A percentile compares a stretch with the other conserved stretches of the same genome.
These are phyloP conservation scores for Branchipolynoe longqiensis DNA, from an alignment of 2,888 invertebrate species.

Conservation along the genomic window DNA sequence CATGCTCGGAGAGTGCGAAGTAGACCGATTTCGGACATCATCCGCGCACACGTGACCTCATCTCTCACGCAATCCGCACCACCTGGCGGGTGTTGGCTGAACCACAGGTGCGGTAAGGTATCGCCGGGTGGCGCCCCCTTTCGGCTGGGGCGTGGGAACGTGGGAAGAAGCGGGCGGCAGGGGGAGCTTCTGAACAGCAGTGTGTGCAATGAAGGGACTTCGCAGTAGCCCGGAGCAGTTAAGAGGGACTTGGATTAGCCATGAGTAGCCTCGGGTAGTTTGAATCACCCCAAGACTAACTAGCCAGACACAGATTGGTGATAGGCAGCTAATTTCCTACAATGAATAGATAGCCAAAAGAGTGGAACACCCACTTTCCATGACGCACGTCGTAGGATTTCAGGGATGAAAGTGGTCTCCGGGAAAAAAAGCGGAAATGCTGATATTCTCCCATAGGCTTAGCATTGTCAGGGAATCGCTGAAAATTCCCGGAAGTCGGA, in stretches of 20 bases:
- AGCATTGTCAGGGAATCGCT: too few species aligned
- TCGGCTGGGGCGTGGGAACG: neutral
- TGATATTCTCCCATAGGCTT: too few species aligned
- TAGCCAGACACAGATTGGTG: neutral
- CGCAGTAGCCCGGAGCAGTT: neutral
- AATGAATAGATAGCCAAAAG: too few species aligned
- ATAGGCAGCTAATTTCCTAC: neutral
- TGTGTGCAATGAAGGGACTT: neutral
- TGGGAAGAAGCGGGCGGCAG: neutral
- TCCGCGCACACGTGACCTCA: conserved; percentile 28
- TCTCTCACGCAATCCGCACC: conserved; percentile 23
- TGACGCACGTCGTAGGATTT: too few species aligned
- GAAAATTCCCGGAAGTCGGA: too few species aligned
- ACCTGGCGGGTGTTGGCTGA: neutral
- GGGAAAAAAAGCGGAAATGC: too few species aligned
- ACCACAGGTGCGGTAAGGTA: conserved; percentile 9
- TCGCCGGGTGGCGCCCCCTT: neutral
- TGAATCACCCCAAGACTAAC: neutral
- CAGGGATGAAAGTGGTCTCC: too few species aligned
- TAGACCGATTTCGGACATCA: conserved; percentile 27
- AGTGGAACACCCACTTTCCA: too few species aligned
- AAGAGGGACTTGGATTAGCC: neutral
- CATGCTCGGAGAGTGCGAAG: neutral
- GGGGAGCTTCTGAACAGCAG: neutral
- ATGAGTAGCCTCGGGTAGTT: neutral